Evolutionary conservation across 1,140 invertebrate species (phyloP), one percentile per base, ranked within the genome.

Genomic region (Psilanteris sp.): DNA sequence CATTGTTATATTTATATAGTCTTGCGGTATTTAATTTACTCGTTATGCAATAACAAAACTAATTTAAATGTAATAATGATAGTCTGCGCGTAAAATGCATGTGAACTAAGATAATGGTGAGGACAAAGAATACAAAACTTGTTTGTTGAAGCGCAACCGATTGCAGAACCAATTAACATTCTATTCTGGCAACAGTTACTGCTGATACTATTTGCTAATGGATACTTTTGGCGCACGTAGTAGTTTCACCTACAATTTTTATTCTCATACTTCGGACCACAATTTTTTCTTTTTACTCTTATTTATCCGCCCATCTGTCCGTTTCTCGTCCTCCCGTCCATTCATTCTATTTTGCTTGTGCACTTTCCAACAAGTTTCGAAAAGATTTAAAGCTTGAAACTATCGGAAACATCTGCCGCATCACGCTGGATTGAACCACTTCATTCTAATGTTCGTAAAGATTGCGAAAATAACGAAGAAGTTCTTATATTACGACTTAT

Each of bases 341-440:
- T 15, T 11, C 2, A 0, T 5, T 31, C n/a, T 16, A 8, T 22
- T 15, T 37, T 16, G 7, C 34, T 32, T n/a, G 43, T 48, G 31
- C 66, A 22, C 44, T 50, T 27, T 18, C 5, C 31, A 44, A 16
- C 48, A 54, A 39, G 44, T 39, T 66, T 52, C 16, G 10, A 31
- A 50, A 67, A 76, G 75, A 80, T 80, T 80, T 76, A 80, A 55
- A 36, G 27, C 55, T 59, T 61, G 66, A 57, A 79, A 77, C 76
- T 76, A 79, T 82, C 76, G 59, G 66, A 43, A 79, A 78, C 79
- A 81, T 77, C 79, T 81, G 79, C 50, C 59, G 39, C 37, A 29
- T 34, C 39, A 34, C 39, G 41, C 43, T 59, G 31, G 50, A 67
- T 76, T 44, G 32, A 32, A 36, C 50, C 32, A 44, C 70, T 68